Evolutionary conservation across 2,888 invertebrate genomes (phyloP).

Genomic region (Mythimna albipuncta): DNA sequence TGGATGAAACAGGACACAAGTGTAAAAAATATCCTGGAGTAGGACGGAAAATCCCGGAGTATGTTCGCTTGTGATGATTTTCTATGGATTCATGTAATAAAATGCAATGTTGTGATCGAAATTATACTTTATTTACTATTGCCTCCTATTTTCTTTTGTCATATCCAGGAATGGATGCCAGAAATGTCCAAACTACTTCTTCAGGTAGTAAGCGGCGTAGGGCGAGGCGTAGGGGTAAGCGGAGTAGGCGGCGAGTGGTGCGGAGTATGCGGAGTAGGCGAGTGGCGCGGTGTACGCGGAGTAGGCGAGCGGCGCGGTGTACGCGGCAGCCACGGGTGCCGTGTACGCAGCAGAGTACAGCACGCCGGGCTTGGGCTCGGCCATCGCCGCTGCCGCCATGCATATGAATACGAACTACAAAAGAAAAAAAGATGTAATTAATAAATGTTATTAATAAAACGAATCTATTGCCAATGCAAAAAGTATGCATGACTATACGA

Average conservation of each 20-base stretch:
- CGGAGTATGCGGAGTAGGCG: conserved; percentile 72
- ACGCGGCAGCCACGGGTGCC: conserved; percentile 73
- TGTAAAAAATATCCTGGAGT: too few species aligned
- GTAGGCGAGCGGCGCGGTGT: conserved; percentile 71
- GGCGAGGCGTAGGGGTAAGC: conserved; percentile 76
- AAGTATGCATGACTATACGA: neutral
- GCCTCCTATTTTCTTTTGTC: neutral
- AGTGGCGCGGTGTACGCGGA: conserved; percentile 74
- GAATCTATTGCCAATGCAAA: neutral
- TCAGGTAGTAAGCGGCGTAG: conserved; percentile 73
- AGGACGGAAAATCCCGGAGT: too few species aligned
- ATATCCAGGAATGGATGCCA: neutral
- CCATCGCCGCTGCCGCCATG: conserved; percentile 85
- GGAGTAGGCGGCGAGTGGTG: conserved; percentile 76
- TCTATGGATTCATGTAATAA: conserved; percentile 2
- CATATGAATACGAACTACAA: conserved; percentile 86
- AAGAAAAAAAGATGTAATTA: conserved; percentile 44
- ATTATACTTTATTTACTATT: conserved; percentile 42
- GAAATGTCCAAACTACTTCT: conserved; percentile 52
- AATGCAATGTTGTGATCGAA: conserved; percentile 38
- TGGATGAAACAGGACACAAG: too few species aligned
- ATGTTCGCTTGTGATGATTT: too few species aligned
- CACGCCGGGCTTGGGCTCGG: conserved; percentile 76
- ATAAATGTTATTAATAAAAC: neutral
- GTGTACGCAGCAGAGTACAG: conserved; percentile 76